Percentiles rank a stretch among this genome's conserved stretches.
These are phyloP conservation scores for Abramis brama DNA, from an alignment of 2,113 vertebrate genomes.

Conservation along the genomic window DNA sequence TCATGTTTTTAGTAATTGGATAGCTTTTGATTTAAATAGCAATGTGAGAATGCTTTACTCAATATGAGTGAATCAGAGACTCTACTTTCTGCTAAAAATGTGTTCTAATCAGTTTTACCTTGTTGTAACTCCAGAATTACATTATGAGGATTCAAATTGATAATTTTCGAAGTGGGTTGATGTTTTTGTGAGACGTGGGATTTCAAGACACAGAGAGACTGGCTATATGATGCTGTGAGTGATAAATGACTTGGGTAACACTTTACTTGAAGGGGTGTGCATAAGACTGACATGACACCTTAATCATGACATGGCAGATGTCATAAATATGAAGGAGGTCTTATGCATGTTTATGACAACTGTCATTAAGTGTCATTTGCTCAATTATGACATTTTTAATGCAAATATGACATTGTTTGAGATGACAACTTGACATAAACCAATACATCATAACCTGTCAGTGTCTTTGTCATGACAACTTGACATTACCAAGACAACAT, in stretches of 20 bases:
- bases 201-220: neutral
- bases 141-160: neutral
- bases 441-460: too few species aligned
- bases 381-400: too few species aligned
- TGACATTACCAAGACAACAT: too few species aligned
- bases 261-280: too few species aligned
- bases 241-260: neutral
- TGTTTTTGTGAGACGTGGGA: neutral
- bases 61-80: neutral
- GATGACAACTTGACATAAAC: too few species aligned
- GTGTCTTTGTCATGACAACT: too few species aligned
- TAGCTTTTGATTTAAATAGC: neutral
- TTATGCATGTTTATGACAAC: too few species aligned
- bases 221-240: neutral
- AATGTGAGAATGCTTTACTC: neutral
- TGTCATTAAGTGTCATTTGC: too few species aligned
- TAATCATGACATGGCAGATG: too few species aligned
- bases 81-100: neutral
- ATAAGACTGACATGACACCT: too few species aligned
- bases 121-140: neutral
- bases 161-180: neutral
- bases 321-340: too few species aligned
- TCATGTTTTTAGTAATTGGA: neutral
- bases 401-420: too few species aligned
- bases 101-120: neutral